A percentile compares a stretch with the other conserved stretches of the same genome.
phyloP scores from a whole-genome alignment of 2,888 invertebrate species.

The Spilarctia lutea region DNA sequence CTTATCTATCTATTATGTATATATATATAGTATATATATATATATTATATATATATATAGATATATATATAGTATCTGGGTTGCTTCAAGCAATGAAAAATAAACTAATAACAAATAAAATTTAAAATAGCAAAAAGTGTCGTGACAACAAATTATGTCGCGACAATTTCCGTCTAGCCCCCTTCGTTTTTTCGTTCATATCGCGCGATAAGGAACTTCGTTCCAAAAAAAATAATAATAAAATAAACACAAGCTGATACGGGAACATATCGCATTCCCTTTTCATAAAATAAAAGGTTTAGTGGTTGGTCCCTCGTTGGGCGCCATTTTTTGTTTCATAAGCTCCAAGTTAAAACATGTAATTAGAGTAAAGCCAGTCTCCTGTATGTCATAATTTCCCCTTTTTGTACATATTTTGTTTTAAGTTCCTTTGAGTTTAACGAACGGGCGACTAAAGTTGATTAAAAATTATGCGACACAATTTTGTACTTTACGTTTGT shows the following conservation, averaged over 20 bases:
- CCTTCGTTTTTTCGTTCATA: no score
- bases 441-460: background rate
- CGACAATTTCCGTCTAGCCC: no score
- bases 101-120: no score
- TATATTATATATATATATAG: no score
- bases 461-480: background rate
- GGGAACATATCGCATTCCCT: background rate
- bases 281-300: constrained; percentile 10
- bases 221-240: background rate
- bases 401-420: constrained; percentile 5
- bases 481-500: background rate
- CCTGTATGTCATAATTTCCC: constrained; percentile 9
- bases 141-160: no score
- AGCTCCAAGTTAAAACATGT: constrained; percentile 20
- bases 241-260: background rate
- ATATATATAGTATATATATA: no score
- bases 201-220: no score
- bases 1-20: no score
- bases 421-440: constrained; percentile 6
- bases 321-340: constrained; percentile 30
- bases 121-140: no score
- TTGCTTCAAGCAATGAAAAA: no score
- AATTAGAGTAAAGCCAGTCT: constrained; percentile 29
- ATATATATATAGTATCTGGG: no score
- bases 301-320: constrained; percentile 12